Percentiles rank a stretch among this genome's conserved stretches.
phyloP scores from a whole-genome alignment of 2,113 vertebrate species.

The Ictalurus punctatus region DNA sequence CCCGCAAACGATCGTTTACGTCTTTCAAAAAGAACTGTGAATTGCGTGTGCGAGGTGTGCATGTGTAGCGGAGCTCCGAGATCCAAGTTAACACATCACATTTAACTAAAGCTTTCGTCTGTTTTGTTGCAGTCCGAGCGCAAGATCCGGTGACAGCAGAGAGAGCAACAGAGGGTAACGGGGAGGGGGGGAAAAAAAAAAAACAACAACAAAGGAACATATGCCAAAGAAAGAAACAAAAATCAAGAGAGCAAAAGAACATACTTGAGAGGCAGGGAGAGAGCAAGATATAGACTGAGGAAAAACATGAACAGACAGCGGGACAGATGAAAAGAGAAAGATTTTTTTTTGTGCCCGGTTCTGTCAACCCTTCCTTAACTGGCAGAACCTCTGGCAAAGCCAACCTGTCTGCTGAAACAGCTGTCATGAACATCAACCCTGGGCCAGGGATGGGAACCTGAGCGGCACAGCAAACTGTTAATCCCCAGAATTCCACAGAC shows the following conservation, averaged over 20 bases:
- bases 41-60: neutral
- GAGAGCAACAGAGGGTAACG: neutral
- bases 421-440: slow-evolving; percentile 31
- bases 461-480: slow-evolving; percentile 4
- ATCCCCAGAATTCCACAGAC: slow-evolving; percentile 15
- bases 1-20: too few relatives aligned
- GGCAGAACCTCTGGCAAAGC: slow-evolving; percentile 30
- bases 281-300: neutral
- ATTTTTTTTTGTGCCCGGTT: slow-evolving; percentile 34
- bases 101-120: slow-evolving; percentile 15
- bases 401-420: slow-evolving; percentile 48
- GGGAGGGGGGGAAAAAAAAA: neutral
- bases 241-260: neutral
- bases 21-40: neutral
- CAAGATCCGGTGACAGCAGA: neutral
- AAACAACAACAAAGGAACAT: neutral
- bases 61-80: neutral
- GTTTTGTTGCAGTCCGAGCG: slow-evolving; percentile 14
- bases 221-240: slow-evolving; percentile 15
- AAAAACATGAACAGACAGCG: slow-evolving; percentile 30
- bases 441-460: neutral
- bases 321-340: slow-evolving; percentile 36
- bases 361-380: slow-evolving; percentile 45
- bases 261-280: neutral
- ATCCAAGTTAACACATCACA: slow-evolving; percentile 16